Evolutionary conservation across 2,113 vertebrate species (phyloP).

Genomic region (Galeopterus variegatus): DNA sequence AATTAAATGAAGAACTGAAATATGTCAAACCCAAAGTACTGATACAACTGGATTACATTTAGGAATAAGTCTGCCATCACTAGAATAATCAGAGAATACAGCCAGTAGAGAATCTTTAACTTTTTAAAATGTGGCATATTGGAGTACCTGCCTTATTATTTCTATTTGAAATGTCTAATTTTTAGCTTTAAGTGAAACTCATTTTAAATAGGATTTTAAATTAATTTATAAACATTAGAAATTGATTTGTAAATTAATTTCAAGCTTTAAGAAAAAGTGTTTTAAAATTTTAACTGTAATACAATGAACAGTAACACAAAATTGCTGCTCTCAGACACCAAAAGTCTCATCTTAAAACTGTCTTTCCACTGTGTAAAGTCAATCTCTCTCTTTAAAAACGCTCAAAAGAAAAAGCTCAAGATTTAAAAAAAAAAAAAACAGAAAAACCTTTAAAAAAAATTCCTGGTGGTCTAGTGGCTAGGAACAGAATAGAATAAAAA

Average conservation of each 20-base stretch:
- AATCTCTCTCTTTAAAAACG: conserved; percentile 47
- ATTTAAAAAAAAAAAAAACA: not conserved
- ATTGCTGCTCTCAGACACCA: conserved; percentile 1
- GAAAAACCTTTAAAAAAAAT: not conserved
- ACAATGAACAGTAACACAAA: not conserved
- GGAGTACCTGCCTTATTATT: not conserved
- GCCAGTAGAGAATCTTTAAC: not conserved
- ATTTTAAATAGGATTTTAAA: conserved; percentile 55
- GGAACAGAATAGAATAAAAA: too few relatives aligned
- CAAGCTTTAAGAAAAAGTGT: not conserved
- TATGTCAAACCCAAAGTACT: not conserved
- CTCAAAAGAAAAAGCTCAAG: not conserved
- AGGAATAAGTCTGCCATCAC: not conserved
- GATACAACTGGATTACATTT: not conserved
- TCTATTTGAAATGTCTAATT: not conserved
- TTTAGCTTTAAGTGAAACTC: conserved; percentile 26
- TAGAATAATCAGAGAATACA: not conserved
- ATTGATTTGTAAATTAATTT: conserved; percentile 21
- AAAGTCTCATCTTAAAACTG: conserved; percentile 8
- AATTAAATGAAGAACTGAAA: not conserved
- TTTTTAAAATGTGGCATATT: not conserved
- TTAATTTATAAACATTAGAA: conserved; percentile 11
- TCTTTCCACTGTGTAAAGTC: not conserved
- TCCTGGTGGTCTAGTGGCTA: too few relatives aligned
- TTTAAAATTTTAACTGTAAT: conserved; percentile 40